Evolutionary conservation across 2,888 invertebrate species (phyloP).

Genomic region (Bruchidius siliquastri): DNA sequence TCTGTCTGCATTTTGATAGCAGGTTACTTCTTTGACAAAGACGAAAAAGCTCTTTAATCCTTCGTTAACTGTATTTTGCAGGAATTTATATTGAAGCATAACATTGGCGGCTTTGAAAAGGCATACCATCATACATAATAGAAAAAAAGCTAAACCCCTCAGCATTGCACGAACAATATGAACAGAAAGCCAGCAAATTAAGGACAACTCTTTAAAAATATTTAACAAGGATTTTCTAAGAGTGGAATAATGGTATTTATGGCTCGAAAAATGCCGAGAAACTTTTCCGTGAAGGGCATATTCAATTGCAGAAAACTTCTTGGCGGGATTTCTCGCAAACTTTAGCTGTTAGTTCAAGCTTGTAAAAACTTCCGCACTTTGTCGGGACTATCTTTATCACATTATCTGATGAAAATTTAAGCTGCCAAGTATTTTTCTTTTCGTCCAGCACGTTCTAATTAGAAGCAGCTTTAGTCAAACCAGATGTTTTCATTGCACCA

Average conservation of each 20-base stretch:
- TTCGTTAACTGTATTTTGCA: no score
- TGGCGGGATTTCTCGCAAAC: slow-evolving; percentile 13
- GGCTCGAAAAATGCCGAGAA: slow-evolving; percentile 6
- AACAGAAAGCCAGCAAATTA: not conserved
- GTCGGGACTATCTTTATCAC: slow-evolving; percentile 20
- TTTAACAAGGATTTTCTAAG: not conserved
- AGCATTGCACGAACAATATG: not conserved
- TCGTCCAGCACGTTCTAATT: not conserved
- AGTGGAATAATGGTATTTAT: slow-evolving; percentile 4
- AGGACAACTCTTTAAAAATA: not conserved
- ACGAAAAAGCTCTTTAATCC: no score
- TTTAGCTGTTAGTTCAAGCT: slow-evolving; percentile 15
- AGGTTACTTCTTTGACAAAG: no score
- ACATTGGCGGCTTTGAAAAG: not conserved
- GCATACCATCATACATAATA: not conserved
- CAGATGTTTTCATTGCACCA: not conserved
- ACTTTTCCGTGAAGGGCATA: slow-evolving; percentile 11
- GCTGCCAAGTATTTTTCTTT: slow-evolving; percentile 3
- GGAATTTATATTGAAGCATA: not conserved
- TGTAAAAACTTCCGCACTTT: slow-evolving; percentile 15
- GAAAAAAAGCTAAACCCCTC: not conserved
- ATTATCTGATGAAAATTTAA: slow-evolving; percentile 18
- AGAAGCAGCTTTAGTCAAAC: not conserved
- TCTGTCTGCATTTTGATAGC: no score
- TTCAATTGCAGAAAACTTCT: slow-evolving; percentile 14